These are phyloP conservation scores for Eclectus roratus DNA, from an alignment of 2,113 vertebrate genomes.

Conservation along the genomic window DNA sequence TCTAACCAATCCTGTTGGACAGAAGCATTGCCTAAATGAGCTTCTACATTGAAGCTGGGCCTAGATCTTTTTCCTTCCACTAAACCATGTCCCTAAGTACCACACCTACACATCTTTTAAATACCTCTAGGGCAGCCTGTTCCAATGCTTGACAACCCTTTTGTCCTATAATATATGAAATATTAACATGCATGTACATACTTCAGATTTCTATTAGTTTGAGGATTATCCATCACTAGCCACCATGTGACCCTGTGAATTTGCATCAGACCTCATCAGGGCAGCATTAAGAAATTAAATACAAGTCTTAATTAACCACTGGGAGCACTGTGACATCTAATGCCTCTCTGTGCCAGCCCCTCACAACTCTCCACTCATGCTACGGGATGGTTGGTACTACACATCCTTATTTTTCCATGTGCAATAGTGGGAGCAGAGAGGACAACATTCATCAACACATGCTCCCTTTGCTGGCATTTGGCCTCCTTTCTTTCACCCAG, in stretches of 20 bases:
- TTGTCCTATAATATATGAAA: not conserved
- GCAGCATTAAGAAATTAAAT: not conserved
- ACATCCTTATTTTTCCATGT: not conserved
- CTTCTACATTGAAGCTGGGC: not conserved
- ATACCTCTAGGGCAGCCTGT: not conserved
- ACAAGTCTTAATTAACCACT: too few relatives aligned
- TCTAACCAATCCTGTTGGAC: not conserved
- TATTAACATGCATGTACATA: not conserved
- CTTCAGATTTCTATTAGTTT: not conserved
- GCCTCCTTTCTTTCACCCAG: not conserved
- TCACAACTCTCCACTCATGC: not conserved
- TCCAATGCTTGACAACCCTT: not conserved
- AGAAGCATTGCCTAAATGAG: not conserved
- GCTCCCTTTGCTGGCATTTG: not conserved
- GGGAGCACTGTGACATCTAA: not conserved
- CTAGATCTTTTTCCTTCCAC: not conserved
- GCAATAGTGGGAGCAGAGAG: not conserved
- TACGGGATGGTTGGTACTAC: rapidly evolving
- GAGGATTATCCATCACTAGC: not conserved
- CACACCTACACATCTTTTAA: not conserved
- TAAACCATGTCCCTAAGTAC: not conserved
- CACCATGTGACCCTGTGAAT: not conserved
- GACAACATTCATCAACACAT: not conserved
- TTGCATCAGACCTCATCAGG: not conserved
- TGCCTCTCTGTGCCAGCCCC: not conserved